These are phyloP conservation scores for Nephrotoma flavescens DNA, from an alignment of 2,888 invertebrate species.

Conservation along the genomic window DNA sequence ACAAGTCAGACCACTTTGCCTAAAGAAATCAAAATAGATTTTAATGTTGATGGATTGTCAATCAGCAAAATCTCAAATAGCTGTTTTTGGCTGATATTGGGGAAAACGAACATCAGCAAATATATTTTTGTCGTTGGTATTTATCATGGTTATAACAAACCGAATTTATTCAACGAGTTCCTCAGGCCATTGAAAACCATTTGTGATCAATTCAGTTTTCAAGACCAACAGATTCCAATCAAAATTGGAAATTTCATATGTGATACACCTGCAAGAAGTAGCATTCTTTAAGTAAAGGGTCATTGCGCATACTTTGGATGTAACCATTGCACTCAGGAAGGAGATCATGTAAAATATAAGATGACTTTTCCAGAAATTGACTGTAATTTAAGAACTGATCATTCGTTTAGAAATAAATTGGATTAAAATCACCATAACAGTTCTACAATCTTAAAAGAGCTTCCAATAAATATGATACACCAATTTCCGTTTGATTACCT, in stretches of 20 bases:
- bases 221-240: neutral
- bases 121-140: neutral
- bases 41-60: neutral
- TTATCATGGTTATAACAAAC: neutral
- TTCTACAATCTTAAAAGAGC: too few species aligned
- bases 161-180: neutral
- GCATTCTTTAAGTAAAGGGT: neutral
- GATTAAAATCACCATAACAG: too few species aligned
- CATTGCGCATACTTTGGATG: constrained; percentile 9
- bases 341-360: neutral
- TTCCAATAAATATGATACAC: too few species aligned
- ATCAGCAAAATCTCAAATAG: neutral
- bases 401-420: too few species aligned
- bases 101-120: neutral
- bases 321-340: constrained; percentile 7
- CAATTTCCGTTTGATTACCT: too few species aligned
- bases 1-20: neutral
- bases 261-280: neutral
- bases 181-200: neutral
- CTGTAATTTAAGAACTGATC: neutral
- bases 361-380: constrained; percentile 9
- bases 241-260: neutral
- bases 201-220: neutral
- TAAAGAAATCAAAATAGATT: neutral
- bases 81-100: neutral